These are phyloP conservation scores for Isurus oxyrinchus DNA, from an alignment of 2,113 vertebrate genomes.

Conservation along the genomic window DNA sequence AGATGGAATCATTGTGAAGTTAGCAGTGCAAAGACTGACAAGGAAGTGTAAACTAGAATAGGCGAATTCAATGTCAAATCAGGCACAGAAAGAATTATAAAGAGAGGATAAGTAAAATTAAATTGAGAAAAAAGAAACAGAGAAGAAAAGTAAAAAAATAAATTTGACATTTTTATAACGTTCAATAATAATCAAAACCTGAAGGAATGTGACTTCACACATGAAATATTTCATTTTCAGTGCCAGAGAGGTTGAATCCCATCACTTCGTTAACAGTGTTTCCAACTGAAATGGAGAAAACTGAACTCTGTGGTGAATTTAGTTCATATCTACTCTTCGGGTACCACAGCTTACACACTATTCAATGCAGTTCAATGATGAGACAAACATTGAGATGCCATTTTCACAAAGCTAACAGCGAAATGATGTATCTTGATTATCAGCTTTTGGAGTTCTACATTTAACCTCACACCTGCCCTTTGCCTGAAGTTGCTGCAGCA, in stretches of 20 bases:
- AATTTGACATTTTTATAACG: background rate
- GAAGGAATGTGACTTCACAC: background rate
- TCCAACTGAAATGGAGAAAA: background rate
- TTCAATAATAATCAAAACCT: background rate
- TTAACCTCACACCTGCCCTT: background rate
- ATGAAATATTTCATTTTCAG: background rate
- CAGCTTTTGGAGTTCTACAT: background rate
- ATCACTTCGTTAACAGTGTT: background rate
- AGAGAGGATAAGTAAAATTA: background rate
- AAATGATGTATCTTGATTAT: background rate
- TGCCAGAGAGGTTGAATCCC: background rate
- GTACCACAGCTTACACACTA: background rate
- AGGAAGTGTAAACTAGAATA: background rate
- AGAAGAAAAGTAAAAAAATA: background rate
- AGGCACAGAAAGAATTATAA: background rate
- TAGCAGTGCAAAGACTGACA: background rate
- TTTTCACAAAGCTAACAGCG: background rate
- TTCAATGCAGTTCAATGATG: background rate
- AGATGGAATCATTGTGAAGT: background rate
- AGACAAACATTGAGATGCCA: background rate
- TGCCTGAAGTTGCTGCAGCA: background rate
- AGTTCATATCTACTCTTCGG: background rate
- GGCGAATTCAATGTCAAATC: background rate
- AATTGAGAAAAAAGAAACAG: background rate
- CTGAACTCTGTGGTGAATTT: background rate